Percentiles rank a stretch among this genome's conserved stretches.
These are phyloP conservation scores for Hassar affinis DNA, from an alignment of 2,113 vertebrate genomes.

Conservation along the genomic window DNA sequence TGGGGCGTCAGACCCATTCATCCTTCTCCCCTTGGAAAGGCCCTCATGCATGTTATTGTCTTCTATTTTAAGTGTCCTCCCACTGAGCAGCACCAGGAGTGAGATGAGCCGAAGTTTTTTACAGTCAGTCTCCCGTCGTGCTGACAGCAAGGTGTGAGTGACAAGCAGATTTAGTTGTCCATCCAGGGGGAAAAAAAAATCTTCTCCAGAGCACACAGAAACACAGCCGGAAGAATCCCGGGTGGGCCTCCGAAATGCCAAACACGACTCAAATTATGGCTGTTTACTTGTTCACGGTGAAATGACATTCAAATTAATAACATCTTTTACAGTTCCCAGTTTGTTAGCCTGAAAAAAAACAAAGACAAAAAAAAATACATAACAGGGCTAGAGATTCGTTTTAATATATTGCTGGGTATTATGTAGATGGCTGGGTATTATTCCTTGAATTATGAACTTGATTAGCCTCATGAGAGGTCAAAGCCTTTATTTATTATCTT, in stretches of 20 bases:
- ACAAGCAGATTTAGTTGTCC: constrained; percentile 56
- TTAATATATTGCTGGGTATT: not conserved
- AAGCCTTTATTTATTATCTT: constrained; percentile 44
- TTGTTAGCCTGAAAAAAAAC: constrained; percentile 49
- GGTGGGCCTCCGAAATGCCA: constrained; percentile 68
- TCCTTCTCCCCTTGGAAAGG: constrained; percentile 40
- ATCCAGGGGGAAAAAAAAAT: constrained; percentile 37
- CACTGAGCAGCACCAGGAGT: constrained; percentile 43
- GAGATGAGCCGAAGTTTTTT: constrained; percentile 57
- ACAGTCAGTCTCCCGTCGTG: constrained; percentile 58
- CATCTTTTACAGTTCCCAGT: constrained; percentile 64
- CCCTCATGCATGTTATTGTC: constrained; percentile 69
- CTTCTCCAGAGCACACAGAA: constrained; percentile 39
- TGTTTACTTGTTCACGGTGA: constrained; percentile 59
- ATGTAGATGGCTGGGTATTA: constrained; percentile 16
- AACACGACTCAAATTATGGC: constrained; percentile 62
- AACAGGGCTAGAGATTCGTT: not conserved
- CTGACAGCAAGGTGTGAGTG: constrained; percentile 61
- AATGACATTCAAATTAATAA: constrained; percentile 66
- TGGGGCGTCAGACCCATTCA: constrained; percentile 28
- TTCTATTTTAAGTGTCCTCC: constrained; percentile 68
- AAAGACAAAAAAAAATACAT: not conserved
- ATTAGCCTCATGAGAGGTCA: constrained; percentile 26
- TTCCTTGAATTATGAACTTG: constrained; percentile 35
- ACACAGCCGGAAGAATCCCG: constrained; percentile 52